phyloP scores from a whole-genome alignment of 2,888 invertebrate genomes.

The Amblyteles armatorius region DNA sequence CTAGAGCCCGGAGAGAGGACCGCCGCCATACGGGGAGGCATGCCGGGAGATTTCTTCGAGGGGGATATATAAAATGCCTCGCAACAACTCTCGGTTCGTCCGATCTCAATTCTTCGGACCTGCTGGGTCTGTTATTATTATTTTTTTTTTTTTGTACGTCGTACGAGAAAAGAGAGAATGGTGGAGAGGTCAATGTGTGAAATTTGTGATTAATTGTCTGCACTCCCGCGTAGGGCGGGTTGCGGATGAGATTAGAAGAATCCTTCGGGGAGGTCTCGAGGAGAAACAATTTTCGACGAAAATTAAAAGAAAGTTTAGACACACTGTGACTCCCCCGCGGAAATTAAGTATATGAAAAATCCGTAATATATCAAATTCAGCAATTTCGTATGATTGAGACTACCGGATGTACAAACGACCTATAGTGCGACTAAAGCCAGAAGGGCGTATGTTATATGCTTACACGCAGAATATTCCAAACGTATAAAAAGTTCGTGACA shows the following conservation, averaged over 20 bases:
- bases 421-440: too few relatives aligned
- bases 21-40: neutral
- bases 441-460: too few relatives aligned
- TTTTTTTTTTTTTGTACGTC: slow-evolving; percentile 14
- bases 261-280: slow-evolving; percentile 47
- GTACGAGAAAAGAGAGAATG: slow-evolving; percentile 20
- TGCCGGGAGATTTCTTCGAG: slow-evolving; percentile 58
- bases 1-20: slow-evolving; percentile 39
- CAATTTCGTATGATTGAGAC: too few relatives aligned
- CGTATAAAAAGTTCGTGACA: too few relatives aligned
- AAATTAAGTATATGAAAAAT: too few relatives aligned
- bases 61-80: slow-evolving; percentile 49
- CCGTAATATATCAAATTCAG: neutral
- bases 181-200: slow-evolving; percentile 75
- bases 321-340: neutral
- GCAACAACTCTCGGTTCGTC: slow-evolving; percentile 16
- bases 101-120: slow-evolving; percentile 34
- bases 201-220: slow-evolving; percentile 81
- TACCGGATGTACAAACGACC: too few relatives aligned
- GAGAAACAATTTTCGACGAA: slow-evolving; percentile 3
- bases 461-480: too few relatives aligned
- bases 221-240: slow-evolving; percentile 67
- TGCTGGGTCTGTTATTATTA: neutral
- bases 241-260: slow-evolving; percentile 63
- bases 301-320: slow-evolving; percentile 4